Percentiles rank a stretch among this genome's conserved stretches.
Conservation (phyloP, 2,113 vertebrate genomes). For the Myrmecophaga tridactyla region DNA sequence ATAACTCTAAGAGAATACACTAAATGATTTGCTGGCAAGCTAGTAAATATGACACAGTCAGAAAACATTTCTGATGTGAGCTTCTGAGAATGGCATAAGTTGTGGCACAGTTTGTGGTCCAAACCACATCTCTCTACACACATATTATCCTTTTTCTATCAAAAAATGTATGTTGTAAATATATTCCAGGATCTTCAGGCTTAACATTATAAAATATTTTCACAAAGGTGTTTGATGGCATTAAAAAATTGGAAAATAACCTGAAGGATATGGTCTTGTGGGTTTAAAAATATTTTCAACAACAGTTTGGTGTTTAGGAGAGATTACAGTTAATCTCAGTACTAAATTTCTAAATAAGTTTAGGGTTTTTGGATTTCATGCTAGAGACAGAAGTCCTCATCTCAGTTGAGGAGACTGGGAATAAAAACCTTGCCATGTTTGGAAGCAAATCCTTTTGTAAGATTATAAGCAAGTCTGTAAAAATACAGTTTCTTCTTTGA, state of each 20-base stretch:
- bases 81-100: not conserved
- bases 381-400: constrained; percentile 1
- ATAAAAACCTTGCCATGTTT: not conserved
- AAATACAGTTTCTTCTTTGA: not conserved
- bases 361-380: constrained; percentile 53
- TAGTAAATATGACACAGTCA: not conserved
- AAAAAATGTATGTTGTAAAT: not conserved
- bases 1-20: not conserved
- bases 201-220: constrained; percentile 30
- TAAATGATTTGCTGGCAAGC: not conserved
- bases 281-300: constrained; percentile 29
- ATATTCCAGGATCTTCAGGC: not conserved
- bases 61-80: not conserved
- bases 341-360: constrained; percentile 44
- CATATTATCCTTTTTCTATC: not conserved
- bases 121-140: not conserved
- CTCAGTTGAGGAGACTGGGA: not conserved
- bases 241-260: not conserved
- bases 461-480: not conserved
- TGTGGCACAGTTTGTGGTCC: not conserved
- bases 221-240: not conserved
- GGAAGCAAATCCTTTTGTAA: not conserved
- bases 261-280: not conserved
- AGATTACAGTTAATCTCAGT: constrained; percentile 22
- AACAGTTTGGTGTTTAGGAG: not conserved